Percentiles rank a stretch among this genome's conserved stretches.
These are phyloP conservation scores for Hippocampus mohnikei DNA, from an alignment of 2,113 vertebrate species.

Conservation along the genomic window DNA sequence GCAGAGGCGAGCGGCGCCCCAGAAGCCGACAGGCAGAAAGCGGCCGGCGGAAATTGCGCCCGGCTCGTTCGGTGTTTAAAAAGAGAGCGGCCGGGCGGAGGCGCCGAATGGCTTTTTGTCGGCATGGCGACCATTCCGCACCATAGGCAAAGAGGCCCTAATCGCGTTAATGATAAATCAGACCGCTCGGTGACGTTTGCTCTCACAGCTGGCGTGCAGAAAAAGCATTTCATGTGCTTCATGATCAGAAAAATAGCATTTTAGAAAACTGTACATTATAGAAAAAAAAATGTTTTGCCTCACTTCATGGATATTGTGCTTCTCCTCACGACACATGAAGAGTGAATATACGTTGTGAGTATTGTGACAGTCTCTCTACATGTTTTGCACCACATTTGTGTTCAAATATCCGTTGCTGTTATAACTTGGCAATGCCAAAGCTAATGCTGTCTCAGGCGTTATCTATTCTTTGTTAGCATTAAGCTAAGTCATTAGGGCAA, in stretches of 20 bases:
- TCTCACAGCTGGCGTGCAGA: not conserved
- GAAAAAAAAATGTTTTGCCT: no score
- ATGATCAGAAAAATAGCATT: no score
- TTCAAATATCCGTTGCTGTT: not conserved
- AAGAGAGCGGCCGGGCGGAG: not conserved
- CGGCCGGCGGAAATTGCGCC: not conserved
- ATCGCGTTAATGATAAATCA: slow-evolving; percentile 20
- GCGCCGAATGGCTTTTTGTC: slow-evolving; percentile 15
- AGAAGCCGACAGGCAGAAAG: not conserved
- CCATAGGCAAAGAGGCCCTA: not conserved
- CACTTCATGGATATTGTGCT: no score
- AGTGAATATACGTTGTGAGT: no score
- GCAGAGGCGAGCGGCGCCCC: not conserved
- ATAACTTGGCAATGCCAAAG: no score
- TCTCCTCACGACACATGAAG: no score
- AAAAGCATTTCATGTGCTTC: not conserved
- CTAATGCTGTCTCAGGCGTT: not conserved
- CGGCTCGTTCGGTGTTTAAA: slow-evolving; percentile 3
- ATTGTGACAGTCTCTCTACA: no score
- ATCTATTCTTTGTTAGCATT: no score
- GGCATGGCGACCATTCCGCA: slow-evolving; percentile 14
- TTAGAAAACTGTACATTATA: no score
- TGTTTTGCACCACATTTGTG: not conserved
- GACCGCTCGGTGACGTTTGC: slow-evolving; percentile 16
- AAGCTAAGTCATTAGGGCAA: no score